A percentile compares a stretch with the other conserved stretches of the same genome.
Conservation (phyloP, 2,888 invertebrate genomes). For the Serrognathus titanus region DNA sequence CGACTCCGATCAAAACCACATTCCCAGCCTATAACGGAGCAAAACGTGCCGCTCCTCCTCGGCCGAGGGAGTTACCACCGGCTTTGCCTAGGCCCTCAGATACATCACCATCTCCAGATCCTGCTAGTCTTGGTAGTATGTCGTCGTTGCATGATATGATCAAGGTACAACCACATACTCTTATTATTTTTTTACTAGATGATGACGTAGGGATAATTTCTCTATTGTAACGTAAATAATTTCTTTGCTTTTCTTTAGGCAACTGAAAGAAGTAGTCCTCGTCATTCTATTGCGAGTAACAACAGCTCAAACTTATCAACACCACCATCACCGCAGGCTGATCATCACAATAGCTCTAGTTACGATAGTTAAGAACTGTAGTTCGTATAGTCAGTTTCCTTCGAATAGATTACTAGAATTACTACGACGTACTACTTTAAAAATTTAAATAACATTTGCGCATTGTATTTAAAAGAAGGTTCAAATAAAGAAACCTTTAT, state of each 20-base stretch:
- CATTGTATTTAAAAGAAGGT: no score
- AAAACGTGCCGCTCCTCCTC: conserved; percentile 56
- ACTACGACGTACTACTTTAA: neutral
- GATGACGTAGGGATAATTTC: no score
- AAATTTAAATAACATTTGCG: neutral
- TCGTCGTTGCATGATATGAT: conserved; percentile 72
- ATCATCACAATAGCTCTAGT: conserved; percentile 63
- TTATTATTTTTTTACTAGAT: no score
- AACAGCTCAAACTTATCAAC: conserved; percentile 72
- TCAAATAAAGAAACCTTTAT: neutral
- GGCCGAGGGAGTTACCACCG: conserved; percentile 59
- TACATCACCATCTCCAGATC: conserved; percentile 50
- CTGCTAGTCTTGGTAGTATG: conserved; percentile 73
- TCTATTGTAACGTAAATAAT: no score
- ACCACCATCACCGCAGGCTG: conserved; percentile 66
- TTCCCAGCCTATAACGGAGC: conserved; percentile 52
- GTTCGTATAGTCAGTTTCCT: conserved; percentile 4
- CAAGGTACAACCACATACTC: conserved; percentile 49
- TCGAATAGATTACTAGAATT: neutral
- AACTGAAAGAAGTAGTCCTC: conserved; percentile 57
- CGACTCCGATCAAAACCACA: conserved; percentile 46
- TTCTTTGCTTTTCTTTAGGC: conserved; percentile 32
- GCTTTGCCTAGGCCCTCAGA: conserved; percentile 54
- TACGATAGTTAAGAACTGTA: conserved; percentile 58
- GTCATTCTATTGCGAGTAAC: conserved; percentile 70